Evolutionary conservation across 2,797 vertebrate species (phyloP).

Genomic region (Chloroceryle amazona): DNA sequence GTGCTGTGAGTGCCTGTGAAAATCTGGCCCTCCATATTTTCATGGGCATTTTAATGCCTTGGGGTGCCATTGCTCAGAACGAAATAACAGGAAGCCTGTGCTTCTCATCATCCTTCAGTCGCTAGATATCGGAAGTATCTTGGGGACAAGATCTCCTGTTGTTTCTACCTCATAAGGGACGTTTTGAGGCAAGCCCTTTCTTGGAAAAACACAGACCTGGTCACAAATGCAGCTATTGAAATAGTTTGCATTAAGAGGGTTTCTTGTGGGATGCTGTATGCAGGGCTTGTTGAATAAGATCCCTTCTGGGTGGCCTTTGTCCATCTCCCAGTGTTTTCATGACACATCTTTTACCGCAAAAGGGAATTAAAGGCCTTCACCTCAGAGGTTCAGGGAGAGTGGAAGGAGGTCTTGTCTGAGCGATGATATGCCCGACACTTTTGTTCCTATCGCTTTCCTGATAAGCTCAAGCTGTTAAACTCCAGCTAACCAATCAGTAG

Average conservation of each 20-base stretch:
- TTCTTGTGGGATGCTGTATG: background rate
- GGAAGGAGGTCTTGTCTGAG: conserved; percentile 13
- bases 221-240: background rate
- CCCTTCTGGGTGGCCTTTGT: conserved; percentile 69
- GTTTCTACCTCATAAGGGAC: conserved; percentile 29
- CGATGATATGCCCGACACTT: background rate
- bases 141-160: conserved; percentile 3
- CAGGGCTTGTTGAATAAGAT: background rate
- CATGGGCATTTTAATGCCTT: conserved; percentile 27
- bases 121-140: background rate
- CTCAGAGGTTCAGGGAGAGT: conserved; percentile 19
- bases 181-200: background rate
- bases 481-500: background rate
- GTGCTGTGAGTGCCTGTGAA: background rate
- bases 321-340: background rate
- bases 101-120: conserved; percentile 25
- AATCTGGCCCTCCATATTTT: background rate
- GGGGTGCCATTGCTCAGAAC: conserved; percentile 23
- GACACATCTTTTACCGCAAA: conserved; percentile 16
- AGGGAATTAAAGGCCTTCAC: conserved; percentile 43
- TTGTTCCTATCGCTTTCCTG: background rate
- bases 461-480: conserved; percentile 30
- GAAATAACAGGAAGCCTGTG: conserved; percentile 15
- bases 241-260: background rate
- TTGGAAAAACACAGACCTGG: background rate